Percentiles rank a stretch among this genome's conserved stretches.
Evolutionary conservation across 2,113 vertebrate genomes (phyloP).

Genomic region (Triplophysa dalaica): DNA sequence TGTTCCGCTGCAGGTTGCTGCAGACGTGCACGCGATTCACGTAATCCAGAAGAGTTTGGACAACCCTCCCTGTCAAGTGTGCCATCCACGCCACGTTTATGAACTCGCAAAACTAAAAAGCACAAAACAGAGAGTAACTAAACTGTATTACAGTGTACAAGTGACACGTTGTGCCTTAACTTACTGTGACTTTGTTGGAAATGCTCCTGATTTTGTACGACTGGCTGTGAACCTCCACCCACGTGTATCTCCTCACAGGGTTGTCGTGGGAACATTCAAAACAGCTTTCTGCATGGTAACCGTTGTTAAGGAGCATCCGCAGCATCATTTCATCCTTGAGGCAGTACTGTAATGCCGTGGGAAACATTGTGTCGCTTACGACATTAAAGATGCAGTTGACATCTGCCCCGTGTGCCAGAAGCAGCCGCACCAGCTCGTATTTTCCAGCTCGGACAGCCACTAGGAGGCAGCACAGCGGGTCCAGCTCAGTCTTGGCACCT

Average conservation of each 20-base stretch:
- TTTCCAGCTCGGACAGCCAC: conserved; percentile 81
- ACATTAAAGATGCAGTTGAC: conserved; percentile 86
- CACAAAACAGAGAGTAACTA: conserved; percentile 26
- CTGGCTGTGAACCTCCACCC: conserved; percentile 63
- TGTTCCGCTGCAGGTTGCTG: conserved; percentile 71
- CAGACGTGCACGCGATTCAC: conserved; percentile 79
- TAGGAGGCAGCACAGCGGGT: conserved; percentile 82
- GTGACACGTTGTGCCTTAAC: not conserved
- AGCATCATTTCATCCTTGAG: conserved; percentile 82
- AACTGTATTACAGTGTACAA: not conserved
- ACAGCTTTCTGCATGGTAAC: conserved; percentile 81
- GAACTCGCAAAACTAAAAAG: conserved; percentile 86
- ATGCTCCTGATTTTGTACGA: conserved; percentile 54
- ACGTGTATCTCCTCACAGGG: conserved; percentile 70
- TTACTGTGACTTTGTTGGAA: conserved; percentile 61
- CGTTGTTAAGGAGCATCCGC: conserved; percentile 81
- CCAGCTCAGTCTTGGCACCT: conserved; percentile 78
- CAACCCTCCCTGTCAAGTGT: conserved; percentile 75
- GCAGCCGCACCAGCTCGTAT: conserved; percentile 78
- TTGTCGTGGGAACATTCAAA: conserved; percentile 83
- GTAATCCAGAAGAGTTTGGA: conserved; percentile 83
- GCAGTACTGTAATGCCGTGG: conserved; percentile 84
- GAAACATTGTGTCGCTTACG: conserved; percentile 80
- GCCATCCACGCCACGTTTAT: conserved; percentile 81
- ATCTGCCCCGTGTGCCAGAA: conserved; percentile 78